These are phyloP conservation scores for Oplegnathus fasciatus DNA, from an alignment of 2,113 vertebrate genomes.

Conservation along the genomic window DNA sequence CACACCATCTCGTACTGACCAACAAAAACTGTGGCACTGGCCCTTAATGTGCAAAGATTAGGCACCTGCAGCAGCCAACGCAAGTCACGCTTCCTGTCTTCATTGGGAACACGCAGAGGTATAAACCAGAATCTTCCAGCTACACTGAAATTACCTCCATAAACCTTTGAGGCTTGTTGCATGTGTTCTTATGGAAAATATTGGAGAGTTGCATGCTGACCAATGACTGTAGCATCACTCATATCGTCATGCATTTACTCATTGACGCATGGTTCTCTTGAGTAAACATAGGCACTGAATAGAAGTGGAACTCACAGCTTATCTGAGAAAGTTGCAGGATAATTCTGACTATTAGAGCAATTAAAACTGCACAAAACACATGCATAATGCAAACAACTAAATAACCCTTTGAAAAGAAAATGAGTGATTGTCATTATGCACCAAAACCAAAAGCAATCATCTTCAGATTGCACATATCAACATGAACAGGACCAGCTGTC, in stretches of 20 bases:
- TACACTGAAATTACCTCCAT: neutral
- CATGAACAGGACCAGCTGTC: constrained; percentile 14
- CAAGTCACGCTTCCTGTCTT: constrained; percentile 14
- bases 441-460: neutral
- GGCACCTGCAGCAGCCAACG: constrained; percentile 51
- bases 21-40: constrained; percentile 3
- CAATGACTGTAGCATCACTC: neutral
- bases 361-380: neutral
- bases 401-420: neutral
- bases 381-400: neutral
- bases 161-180: neutral
- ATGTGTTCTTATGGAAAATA: neutral
- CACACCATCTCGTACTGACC: constrained; percentile 51
- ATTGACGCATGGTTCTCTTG: constrained; percentile 17
- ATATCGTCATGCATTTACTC: neutral
- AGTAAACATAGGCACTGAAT: constrained; percentile 7
- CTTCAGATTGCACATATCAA: neutral
- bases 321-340: neutral
- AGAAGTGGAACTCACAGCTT: neutral
- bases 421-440: neutral
- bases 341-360: neutral
- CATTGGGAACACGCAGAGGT: neutral
- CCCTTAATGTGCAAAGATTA: constrained; percentile 15
- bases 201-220: neutral
- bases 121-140: neutral